Conservation (phyloP, 92 coral and sea anemone genomes). For the Siderastrea radians region DNA sequence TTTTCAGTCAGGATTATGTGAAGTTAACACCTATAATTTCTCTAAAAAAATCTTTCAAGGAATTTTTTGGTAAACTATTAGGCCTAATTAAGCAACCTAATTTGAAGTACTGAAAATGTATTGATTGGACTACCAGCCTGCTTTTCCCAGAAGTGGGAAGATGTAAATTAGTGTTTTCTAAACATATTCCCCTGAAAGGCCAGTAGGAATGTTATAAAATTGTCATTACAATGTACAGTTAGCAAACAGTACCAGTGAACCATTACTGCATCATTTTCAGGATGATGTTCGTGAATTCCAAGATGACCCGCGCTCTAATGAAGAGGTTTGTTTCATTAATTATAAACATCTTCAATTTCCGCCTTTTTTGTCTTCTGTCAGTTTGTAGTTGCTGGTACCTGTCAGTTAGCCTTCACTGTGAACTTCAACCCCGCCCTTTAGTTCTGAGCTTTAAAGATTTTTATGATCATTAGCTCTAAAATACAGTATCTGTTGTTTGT, state of each 20-base stretch:
- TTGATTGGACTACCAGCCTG: not conserved
- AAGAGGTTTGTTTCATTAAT: constrained; percentile 73
- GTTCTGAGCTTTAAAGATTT: not conserved
- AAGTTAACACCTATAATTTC: too few relatives aligned
- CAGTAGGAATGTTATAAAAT: too few relatives aligned
- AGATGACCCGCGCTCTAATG: constrained; percentile 93
- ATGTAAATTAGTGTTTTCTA: too few relatives aligned
- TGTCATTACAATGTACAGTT: not conserved
- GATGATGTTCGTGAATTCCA: constrained; percentile 94
- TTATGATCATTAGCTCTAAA: too few relatives aligned
- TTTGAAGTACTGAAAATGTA: too few relatives aligned
- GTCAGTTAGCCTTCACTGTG: not conserved
- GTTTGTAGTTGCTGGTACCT: not conserved
- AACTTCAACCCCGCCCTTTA: not conserved
- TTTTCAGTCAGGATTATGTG: too few relatives aligned
- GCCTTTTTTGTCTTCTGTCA: not conserved
- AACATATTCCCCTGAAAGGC: too few relatives aligned
- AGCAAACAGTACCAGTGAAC: not conserved
- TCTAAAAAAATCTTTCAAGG: too few relatives aligned
- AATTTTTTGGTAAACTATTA: too few relatives aligned
- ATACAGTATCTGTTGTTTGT: not conserved
- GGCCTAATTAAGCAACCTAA: too few relatives aligned
- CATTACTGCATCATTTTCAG: constrained; percentile 18
- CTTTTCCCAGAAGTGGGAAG: not conserved
- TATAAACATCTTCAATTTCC: not conserved